A percentile compares a stretch with the other conserved stretches of the same genome.
phyloP scores from a whole-genome alignment of 2,888 invertebrate genomes.

The Criorhina ranunculi region DNA sequence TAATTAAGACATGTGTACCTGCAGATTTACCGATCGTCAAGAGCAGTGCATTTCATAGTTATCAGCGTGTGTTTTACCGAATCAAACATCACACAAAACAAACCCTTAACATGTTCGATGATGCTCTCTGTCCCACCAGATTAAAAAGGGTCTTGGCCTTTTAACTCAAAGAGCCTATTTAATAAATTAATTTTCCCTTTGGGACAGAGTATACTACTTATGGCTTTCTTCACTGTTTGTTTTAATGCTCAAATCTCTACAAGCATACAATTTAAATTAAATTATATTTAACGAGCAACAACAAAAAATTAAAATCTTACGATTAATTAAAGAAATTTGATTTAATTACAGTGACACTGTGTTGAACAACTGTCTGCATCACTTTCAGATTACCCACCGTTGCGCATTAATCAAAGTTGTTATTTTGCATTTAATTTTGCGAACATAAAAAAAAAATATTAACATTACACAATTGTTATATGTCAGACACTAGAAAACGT shows the following conservation, averaged over 20 bases:
- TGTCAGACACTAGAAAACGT: conserved; percentile 51
- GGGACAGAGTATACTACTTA: conserved; percentile 7
- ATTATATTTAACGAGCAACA: conserved; percentile 70
- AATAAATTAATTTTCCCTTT: conserved; percentile 41
- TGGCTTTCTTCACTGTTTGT: conserved; percentile 34
- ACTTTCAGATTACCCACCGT: conserved; percentile 48
- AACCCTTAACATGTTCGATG: neutral
- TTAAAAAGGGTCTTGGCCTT: neutral
- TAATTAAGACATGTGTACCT: too few relatives aligned
- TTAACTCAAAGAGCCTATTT: neutral
- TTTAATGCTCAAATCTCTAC: conserved; percentile 29
- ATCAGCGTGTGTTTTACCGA: neutral
- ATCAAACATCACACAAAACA: neutral
- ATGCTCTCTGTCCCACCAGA: neutral
- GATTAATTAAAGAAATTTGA: conserved; percentile 65
- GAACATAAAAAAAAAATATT: conserved; percentile 35
- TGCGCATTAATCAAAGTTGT: conserved; percentile 45
- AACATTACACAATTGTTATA: conserved; percentile 46
- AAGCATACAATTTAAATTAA: conserved; percentile 59
- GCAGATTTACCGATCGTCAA: too few relatives aligned
- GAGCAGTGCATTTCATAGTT: too few relatives aligned
- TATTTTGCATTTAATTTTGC: conserved; percentile 40
- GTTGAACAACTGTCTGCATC: conserved; percentile 66
- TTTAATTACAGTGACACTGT: conserved; percentile 71
- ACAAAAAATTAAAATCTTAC: conserved; percentile 54